Evolutionary conservation across 2,113 vertebrate species (phyloP), one percentile per base, ranked within the genome.

Genomic region (Sciurus niger): DNA sequence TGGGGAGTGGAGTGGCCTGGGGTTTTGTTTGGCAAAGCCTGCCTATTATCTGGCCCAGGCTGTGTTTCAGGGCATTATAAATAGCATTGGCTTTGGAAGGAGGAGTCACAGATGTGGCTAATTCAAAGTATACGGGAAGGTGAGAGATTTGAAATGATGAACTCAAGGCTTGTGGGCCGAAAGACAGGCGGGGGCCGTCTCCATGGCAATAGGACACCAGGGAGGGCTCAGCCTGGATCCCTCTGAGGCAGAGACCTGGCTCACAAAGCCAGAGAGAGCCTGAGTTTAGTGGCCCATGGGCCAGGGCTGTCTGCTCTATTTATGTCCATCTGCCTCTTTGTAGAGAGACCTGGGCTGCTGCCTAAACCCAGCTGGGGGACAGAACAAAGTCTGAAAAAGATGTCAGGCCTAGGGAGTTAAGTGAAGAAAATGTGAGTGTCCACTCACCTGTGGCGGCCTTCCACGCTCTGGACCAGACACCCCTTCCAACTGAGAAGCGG

Each of bases 61-160:
- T 87, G 86, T 53, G 53, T 77, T 83, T 85, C 74, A 93, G 95
- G 67, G n/a, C 43, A 32, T 80, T 67, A 68, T 89, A 79, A 93
- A 86, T 53, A 82, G 77, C 84, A 17, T 24, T 2, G 40, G 55
- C 53, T 85, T 68, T 0, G 0, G 73, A 46, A 67, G 73, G 53
- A 72, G 90, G 72, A 77, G 51, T 20, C 25, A 0, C 89, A 82
- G 91, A 74, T 89, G 86, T 89, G 95, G 40, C 79, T 3, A 4
- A 74, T 68, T 87, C 65, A 55, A 73, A 87, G 34, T 17, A 12
- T 28, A 4, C 0, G 16, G 77, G 82, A 76, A 90, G 83, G 82
- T 84, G 83, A 86, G 85, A 92, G 85, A 73, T 80, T 43, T 32
- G 79, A 87, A 95, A 46, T 3, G 84, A 12, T 70, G 51, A 80